Evolutionary conservation across 2,888 invertebrate genomes (phyloP), one percentile per base, ranked within the genome.

Genomic region (Eilema depressum): DNA sequence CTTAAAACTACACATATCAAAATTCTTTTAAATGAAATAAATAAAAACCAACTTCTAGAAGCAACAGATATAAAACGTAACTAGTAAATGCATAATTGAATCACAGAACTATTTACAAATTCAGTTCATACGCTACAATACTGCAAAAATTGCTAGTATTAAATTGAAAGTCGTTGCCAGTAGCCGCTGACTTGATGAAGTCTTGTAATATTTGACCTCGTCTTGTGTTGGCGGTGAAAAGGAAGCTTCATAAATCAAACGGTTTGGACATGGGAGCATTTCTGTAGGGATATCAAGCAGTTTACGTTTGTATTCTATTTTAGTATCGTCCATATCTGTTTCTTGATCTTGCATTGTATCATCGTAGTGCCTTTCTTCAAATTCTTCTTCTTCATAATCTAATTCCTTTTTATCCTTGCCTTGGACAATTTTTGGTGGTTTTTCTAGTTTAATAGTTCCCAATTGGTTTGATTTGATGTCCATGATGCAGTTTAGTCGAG

Each of bases 401-500:
- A 78, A 59, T 3, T 85, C 87, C 37, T 87, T 90, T 75, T 89
- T 93, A 20, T 86, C 83, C 3, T 82, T 67, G 0, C 83, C 78
- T 69, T 85, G 85, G 41, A 82, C 82, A 3, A 76, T 68, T 81
- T 85, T 88, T 74, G 66, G 80, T 60, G 77, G 76, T 75, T 74
- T 89, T 75, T 88, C 86, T 3, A 87, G 76, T 86, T 92, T 93
- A 3, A 88, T 77, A 14, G 81, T 78, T 0, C 80, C 85, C 12
- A 88, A 33, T 14, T 57, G 66, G 70, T 88, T 89, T 2, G 81
- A 82, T 85, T 91, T 91, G 4, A 83, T 87, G 77, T 96, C 97
- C 91, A 97, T 95, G 80, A 96, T 95, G 91, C 98, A 98, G 78
- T 96, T 96, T 70, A 98, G 95, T 66, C 97, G 96, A 75, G 97